These are phyloP conservation scores for Pantala flavescens DNA, from an alignment of 1,140 invertebrate genomes.

Conservation along the genomic window DNA sequence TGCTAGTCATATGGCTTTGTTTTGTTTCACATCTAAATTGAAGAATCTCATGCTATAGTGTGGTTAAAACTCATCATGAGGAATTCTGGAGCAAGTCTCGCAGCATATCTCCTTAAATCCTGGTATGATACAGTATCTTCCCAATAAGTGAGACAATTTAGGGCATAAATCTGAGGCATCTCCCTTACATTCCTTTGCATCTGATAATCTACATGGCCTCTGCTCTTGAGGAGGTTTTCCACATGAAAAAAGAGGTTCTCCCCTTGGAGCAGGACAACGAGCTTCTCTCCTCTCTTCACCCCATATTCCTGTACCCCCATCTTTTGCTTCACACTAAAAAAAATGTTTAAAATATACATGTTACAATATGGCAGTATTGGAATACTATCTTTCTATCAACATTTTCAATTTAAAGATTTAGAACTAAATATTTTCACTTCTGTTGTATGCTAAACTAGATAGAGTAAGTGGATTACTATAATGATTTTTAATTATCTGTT, in stretches of 20 bases:
- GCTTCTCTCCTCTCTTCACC: constrained; percentile 37
- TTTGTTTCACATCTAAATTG: too few relatives aligned
- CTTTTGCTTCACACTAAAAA: not conserved
- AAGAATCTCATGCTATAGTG: too few relatives aligned
- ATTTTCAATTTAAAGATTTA: too few relatives aligned
- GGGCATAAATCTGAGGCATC: constrained; percentile 40
- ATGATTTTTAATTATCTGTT: too few relatives aligned
- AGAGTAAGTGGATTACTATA: too few relatives aligned
- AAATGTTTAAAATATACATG: not conserved
- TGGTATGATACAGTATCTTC: constrained; percentile 42
- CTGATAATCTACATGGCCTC: constrained; percentile 30
- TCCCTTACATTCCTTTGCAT: constrained; percentile 27
- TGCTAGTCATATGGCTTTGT: too few relatives aligned
- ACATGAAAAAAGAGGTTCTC: constrained; percentile 40
- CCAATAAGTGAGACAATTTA: constrained; percentile 31
- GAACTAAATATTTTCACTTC: too few relatives aligned
- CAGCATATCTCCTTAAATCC: constrained; percentile 45
- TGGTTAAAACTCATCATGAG: not conserved
- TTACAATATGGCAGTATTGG: too few relatives aligned
- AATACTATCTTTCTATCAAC: too few relatives aligned
- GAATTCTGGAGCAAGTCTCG: constrained; percentile 33
- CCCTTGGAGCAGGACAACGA: constrained; percentile 35
- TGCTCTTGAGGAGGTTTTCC: constrained; percentile 32
- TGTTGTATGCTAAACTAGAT: too few relatives aligned
- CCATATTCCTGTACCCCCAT: not conserved